Evolutionary conservation across 2,797 vertebrate genomes (phyloP).

Genomic region (Botia kubotai): DNA sequence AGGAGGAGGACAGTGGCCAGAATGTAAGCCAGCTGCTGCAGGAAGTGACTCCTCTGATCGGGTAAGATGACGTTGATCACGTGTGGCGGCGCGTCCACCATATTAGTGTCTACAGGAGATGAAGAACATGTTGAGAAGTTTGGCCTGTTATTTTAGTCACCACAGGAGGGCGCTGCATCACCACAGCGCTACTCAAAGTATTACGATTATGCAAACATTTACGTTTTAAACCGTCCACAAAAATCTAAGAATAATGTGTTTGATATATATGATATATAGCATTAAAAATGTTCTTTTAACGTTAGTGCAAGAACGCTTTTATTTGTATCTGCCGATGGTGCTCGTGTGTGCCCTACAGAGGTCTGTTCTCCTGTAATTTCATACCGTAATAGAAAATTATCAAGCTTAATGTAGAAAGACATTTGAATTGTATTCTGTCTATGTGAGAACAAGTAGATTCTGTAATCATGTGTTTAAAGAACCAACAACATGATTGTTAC

Average conservation of each 20-base stretch:
- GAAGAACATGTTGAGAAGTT: background rate
- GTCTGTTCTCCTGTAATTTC: background rate
- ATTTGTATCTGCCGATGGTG: background rate
- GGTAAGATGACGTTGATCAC: conserved; percentile 92
- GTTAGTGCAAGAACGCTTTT: background rate
- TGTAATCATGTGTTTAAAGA: background rate
- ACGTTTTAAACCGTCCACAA: too few species aligned
- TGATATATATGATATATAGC: too few species aligned
- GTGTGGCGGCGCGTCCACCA: conserved; percentile 78
- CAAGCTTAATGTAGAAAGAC: background rate
- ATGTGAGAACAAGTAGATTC: background rate
- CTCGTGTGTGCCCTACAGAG: background rate
- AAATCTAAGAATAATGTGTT: too few species aligned
- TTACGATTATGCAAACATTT: too few species aligned
- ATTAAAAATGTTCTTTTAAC: too few species aligned
- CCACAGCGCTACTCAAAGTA: too few species aligned
- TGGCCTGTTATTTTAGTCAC: conserved; percentile 12
- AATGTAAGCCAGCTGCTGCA: conserved; percentile 90
- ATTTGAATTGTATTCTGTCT: background rate
- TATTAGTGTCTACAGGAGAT: conserved; percentile 75
- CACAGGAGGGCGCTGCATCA: conserved; percentile 48
- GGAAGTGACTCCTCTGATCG: conserved; percentile 84
- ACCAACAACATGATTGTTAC: conserved; percentile 1
- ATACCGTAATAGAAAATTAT: background rate
- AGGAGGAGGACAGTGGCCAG: conserved; percentile 88